These are phyloP conservation scores for Drosophila histrio DNA, from an alignment of 2,888 invertebrate species.

Conservation along the genomic window DNA sequence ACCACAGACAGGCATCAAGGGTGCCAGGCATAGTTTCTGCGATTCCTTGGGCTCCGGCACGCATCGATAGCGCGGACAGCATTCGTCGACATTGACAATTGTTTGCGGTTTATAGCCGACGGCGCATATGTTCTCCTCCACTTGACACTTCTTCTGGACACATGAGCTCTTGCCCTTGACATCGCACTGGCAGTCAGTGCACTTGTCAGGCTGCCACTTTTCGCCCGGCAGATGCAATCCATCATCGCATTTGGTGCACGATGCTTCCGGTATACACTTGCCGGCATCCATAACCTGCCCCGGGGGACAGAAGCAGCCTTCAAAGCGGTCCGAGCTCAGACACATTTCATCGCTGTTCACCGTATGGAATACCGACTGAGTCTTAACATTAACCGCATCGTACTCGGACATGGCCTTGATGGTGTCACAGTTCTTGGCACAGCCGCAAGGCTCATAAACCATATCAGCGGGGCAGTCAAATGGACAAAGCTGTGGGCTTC, in stretches of 20 bases:
- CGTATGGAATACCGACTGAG: constrained; percentile 69
- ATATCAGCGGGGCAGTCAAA: constrained; percentile 85
- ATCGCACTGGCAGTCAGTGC: constrained; percentile 90
- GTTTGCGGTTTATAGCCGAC: constrained; percentile 86
- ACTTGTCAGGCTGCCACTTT: constrained; percentile 88
- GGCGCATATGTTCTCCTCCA: constrained; percentile 86
- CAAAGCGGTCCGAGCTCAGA: constrained; percentile 85
- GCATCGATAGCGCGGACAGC: constrained; percentile 90
- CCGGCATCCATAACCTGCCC: constrained; percentile 89
- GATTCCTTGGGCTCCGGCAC: constrained; percentile 85
- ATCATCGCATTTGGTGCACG: constrained; percentile 90
- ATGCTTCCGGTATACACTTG: constrained; percentile 88
- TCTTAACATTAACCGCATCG: constrained; percentile 79
- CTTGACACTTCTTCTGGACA: constrained; percentile 86
- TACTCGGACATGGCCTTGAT: constrained; percentile 72
- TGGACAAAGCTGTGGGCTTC: constrained; percentile 87
- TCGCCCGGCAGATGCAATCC: constrained; percentile 88
- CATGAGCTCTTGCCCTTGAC: constrained; percentile 87
- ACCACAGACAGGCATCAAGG: constrained; percentile 89
- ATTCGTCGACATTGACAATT: constrained; percentile 85
- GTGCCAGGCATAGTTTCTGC: constrained; percentile 86
- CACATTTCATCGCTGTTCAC: constrained; percentile 84
- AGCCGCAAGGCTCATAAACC: constrained; percentile 82
- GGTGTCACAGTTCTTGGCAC: constrained; percentile 82
- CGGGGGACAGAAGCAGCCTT: constrained; percentile 94